phyloP scores from a whole-genome alignment of 2,888 invertebrate species.

The Operophtera brumata region DNA sequence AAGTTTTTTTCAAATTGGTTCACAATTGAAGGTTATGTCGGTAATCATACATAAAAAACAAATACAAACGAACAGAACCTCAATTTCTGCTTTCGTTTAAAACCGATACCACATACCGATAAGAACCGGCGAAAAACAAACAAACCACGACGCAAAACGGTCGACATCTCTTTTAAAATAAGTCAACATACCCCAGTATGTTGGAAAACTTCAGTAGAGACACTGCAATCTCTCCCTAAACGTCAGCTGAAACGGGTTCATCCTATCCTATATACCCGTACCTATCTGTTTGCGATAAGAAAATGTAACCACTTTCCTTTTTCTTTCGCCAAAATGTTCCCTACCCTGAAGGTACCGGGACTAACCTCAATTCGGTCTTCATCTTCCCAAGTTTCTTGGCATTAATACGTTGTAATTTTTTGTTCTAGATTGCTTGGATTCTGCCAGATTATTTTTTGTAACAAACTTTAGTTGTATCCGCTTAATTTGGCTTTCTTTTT shows the following conservation, averaged over 20 bases:
- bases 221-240: slow-evolving; percentile 40
- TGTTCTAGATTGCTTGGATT: slow-evolving; percentile 42
- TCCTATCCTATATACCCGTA: slow-evolving; percentile 48
- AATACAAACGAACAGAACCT: too few species aligned
- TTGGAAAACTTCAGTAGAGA: slow-evolving; percentile 9
- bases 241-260: slow-evolving; percentile 55
- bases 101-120: too few species aligned
- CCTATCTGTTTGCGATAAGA: slow-evolving; percentile 56
- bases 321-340: slow-evolving; percentile 49
- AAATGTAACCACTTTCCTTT: slow-evolving; percentile 43
- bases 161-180: slow-evolving; percentile 2
- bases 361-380: slow-evolving; percentile 54
- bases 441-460: slow-evolving; percentile 38
- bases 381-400: slow-evolving; percentile 48
- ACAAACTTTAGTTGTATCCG: slow-evolving; percentile 39
- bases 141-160: slow-evolving; percentile 8
- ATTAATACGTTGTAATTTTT: slow-evolving; percentile 61
- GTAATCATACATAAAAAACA: too few species aligned
- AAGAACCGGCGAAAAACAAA: not conserved
- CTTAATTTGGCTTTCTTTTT: slow-evolving; percentile 38
- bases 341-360: slow-evolving; percentile 35
- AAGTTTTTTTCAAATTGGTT: too few species aligned
- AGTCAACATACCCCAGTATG: slow-evolving; percentile 7
- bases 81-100: too few species aligned
- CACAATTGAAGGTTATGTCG: too few species aligned